These are phyloP conservation scores for Megathymus violae DNA, from an alignment of 1,140 invertebrate species.

Conservation along the genomic window DNA sequence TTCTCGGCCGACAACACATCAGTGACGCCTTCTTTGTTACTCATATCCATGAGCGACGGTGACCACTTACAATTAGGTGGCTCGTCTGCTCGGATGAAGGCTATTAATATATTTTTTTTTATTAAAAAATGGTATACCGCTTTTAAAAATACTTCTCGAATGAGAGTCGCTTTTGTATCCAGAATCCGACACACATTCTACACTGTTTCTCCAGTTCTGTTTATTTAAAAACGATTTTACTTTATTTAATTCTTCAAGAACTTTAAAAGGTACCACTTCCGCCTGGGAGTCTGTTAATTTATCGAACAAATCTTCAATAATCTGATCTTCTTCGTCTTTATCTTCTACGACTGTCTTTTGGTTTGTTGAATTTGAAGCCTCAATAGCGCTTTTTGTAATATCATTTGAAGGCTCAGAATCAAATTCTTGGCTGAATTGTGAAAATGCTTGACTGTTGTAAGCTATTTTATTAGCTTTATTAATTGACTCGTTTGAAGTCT, in stretches of 20 bases:
- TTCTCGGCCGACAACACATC: no score
- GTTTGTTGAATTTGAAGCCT: not conserved
- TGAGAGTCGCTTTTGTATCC: conserved; percentile 49
- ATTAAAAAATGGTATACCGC: no score
- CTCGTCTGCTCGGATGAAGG: no score
- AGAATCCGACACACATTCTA: conserved; percentile 40
- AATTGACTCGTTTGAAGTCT: not conserved
- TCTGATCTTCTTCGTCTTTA: not conserved
- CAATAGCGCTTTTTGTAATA: not conserved
- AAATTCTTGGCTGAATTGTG: conserved; percentile 18
- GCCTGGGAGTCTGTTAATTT: conserved; percentile 33
- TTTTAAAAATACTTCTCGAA: conserved; percentile 35
- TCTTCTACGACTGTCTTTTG: not conserved
- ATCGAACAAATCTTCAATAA: conserved; percentile 23
- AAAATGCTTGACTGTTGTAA: conserved; percentile 1
- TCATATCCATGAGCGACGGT: no score
- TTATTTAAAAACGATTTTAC: conserved; percentile 47
- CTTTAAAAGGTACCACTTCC: conserved; percentile 54
- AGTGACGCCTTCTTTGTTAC: no score
- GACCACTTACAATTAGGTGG: no score
- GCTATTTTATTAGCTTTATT: not conserved
- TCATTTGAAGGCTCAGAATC: not conserved
- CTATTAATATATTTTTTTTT: no score
- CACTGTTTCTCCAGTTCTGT: conserved; percentile 24
- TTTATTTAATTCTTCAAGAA: conserved; percentile 56